A percentile compares a stretch with the other conserved stretches of the same genome.
These are phyloP conservation scores for Artemia sinica DNA, from an alignment of 2,888 invertebrate genomes.

Conservation along the genomic window DNA sequence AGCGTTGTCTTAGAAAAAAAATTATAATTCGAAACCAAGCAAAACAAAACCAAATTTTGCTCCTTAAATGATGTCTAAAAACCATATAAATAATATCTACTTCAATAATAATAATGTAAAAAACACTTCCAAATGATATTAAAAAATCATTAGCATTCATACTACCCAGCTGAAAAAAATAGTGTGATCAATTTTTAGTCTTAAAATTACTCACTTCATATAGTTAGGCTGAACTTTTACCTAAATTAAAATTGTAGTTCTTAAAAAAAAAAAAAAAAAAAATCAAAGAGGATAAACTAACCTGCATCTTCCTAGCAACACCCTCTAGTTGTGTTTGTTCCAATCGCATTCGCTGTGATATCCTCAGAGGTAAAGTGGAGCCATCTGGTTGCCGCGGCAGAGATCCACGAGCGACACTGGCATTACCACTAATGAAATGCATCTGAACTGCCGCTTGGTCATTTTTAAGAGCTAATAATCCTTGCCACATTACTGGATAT, in stretches of 20 bases:
- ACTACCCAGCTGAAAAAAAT: background rate
- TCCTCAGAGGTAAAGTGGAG: slow-evolving; percentile 65
- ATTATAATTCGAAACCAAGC: no score
- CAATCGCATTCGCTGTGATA: slow-evolving; percentile 91
- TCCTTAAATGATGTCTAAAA: no score
- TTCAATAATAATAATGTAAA: no score
- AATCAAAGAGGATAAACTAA: slow-evolving; percentile 31
- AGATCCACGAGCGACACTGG: slow-evolving; percentile 67
- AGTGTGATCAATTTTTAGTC: slow-evolving; percentile 22
- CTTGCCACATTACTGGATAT: slow-evolving; percentile 96
- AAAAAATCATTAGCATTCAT: no score
- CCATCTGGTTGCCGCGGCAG: slow-evolving; percentile 69
- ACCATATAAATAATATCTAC: no score
- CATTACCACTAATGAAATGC: slow-evolving; percentile 93
- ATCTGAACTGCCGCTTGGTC: slow-evolving; percentile 94
- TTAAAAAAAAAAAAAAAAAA: background rate
- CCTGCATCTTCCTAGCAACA: slow-evolving; percentile 89
- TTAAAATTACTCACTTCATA: slow-evolving; percentile 15
- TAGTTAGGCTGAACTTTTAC: no score
- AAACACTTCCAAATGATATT: no score
- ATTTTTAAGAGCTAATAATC: slow-evolving; percentile 79
- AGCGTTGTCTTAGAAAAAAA: no score
- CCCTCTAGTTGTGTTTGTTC: slow-evolving; percentile 90
- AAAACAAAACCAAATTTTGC: no score
- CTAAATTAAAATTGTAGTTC: background rate